Percentiles rank a stretch among this genome's conserved stretches.
Evolutionary conservation across 2,113 vertebrate species (phyloP).

Genomic region (Geococcyx californianus): DNA sequence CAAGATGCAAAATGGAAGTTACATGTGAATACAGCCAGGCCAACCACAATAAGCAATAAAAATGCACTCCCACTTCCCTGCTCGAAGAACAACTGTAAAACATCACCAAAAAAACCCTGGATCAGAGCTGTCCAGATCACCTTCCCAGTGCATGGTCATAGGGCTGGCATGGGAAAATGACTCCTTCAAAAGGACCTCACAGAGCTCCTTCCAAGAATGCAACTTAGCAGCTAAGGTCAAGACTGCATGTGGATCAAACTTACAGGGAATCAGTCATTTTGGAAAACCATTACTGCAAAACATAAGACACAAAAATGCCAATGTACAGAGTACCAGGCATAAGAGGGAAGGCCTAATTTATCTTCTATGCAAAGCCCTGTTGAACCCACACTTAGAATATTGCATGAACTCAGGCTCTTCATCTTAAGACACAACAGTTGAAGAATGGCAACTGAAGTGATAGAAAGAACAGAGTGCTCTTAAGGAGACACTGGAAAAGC

Average conservation of each 20-base stretch:
- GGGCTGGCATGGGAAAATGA: not conserved
- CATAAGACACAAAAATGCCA: not conserved
- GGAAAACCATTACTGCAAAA: not conserved
- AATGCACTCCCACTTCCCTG: not conserved
- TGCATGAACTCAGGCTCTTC: not conserved
- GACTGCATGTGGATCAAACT: rapidly evolving
- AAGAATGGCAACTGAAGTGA: not conserved
- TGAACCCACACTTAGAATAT: not conserved
- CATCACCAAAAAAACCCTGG: not conserved
- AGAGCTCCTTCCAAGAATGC: not conserved
- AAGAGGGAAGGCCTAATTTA: not conserved
- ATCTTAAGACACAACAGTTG: not conserved
- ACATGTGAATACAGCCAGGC: not conserved
- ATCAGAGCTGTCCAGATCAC: not conserved
- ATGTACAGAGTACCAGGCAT: not conserved
- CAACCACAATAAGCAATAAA: not conserved
- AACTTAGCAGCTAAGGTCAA: not conserved
- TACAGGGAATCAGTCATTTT: not conserved
- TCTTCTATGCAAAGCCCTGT: not conserved
- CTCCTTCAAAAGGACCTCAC: not conserved
- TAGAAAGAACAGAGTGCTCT: not conserved
- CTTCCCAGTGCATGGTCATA: not conserved
- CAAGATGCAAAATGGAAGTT: not conserved
- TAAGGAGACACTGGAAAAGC: not conserved
- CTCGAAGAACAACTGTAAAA: not conserved